These are phyloP conservation scores for Kryphioiulus occultus DNA, from an alignment of 2,888 invertebrate genomes.

Conservation along the genomic window DNA sequence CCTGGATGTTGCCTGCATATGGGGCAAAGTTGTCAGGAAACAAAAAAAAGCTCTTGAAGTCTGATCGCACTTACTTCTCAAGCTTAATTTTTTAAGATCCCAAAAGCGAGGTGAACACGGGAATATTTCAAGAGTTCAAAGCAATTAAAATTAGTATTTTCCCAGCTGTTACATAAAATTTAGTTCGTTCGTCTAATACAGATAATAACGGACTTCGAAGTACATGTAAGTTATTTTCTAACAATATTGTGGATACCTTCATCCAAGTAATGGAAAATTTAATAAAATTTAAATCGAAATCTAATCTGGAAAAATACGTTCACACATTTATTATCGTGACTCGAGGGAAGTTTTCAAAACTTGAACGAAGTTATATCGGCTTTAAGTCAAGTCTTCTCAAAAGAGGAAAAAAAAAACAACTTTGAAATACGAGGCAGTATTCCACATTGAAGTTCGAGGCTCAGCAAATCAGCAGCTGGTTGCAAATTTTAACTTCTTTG, in stretches of 20 bases:
- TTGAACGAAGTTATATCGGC: background rate
- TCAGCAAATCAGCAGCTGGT: background rate
- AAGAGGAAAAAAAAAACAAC: too few species aligned
- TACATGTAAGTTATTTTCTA: too few species aligned
- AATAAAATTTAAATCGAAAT: too few species aligned
- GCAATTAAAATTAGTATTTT: background rate
- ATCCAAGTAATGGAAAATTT: too few species aligned
- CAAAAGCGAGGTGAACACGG: background rate
- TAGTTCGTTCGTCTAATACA: too few species aligned
- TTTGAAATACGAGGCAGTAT: background rate
- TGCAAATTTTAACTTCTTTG: background rate
- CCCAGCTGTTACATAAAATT: too few species aligned
- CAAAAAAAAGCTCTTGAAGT: background rate
- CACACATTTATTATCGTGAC: background rate
- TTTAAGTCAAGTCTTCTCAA: too few species aligned
- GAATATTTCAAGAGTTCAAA: background rate
- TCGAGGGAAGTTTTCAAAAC: background rate
- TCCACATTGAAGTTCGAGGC: background rate
- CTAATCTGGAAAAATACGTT: too few species aligned
- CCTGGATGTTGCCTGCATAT: background rate
- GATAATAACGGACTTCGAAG: too few species aligned
- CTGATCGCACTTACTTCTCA: background rate
- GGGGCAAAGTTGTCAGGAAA: background rate
- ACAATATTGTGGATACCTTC: too few species aligned
- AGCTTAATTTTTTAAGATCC: background rate